A percentile compares a stretch with the other conserved stretches of the same genome.
phyloP scores from a whole-genome alignment of 2,888 invertebrate species.

The Therioaphis trifolii region DNA sequence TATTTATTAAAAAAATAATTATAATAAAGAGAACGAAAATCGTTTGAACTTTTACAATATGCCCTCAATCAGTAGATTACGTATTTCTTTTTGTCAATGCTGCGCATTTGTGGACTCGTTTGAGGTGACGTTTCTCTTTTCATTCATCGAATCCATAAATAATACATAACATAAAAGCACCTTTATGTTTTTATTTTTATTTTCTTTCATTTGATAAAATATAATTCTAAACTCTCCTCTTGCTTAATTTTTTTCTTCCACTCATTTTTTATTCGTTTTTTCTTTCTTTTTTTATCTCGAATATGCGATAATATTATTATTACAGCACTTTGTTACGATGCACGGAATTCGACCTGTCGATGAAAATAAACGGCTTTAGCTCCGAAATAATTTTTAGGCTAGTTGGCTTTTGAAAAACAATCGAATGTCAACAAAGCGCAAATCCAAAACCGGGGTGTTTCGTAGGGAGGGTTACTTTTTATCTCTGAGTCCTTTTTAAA shows the following conservation, averaged over 20 bases:
- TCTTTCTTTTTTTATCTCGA: background rate
- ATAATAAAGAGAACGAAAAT: conserved; percentile 36
- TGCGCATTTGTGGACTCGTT: conserved; percentile 5
- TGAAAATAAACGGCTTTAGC: too few species aligned
- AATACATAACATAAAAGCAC: background rate
- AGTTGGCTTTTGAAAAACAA: too few species aligned
- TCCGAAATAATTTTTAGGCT: too few species aligned
- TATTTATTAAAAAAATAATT: conserved; percentile 23
- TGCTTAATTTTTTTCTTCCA: background rate
- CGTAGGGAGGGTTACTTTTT: conserved; percentile 32
- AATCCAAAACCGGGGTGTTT: too few species aligned
- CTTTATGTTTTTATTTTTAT: conserved; percentile 16
- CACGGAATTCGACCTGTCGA: too few species aligned
- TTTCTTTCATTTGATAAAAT: background rate
- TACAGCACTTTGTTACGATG: background rate
- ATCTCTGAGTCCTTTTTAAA: background rate
- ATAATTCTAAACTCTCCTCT: background rate
- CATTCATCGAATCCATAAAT: conserved; percentile 23
- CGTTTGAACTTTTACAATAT: conserved; percentile 50
- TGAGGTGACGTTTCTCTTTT: conserved; percentile 35
- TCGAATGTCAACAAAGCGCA: background rate
- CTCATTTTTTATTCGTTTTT: background rate
- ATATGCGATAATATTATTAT: background rate
- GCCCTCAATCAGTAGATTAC: conserved; percentile 46
- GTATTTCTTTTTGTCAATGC: conserved; percentile 40